Conservation (phyloP, 1,140 invertebrate genomes). For the Neodiprion lecontei region DNA sequence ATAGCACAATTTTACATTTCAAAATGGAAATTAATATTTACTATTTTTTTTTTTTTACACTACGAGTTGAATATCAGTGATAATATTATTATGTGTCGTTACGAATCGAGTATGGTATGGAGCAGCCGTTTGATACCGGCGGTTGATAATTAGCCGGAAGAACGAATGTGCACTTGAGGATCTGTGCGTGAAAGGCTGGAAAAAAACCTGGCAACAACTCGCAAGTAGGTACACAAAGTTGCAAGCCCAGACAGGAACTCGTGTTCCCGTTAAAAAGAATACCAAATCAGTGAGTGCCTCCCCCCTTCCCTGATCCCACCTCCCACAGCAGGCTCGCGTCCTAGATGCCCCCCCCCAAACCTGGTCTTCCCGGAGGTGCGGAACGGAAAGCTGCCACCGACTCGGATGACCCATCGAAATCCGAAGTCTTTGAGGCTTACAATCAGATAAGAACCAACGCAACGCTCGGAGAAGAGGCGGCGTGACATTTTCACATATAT, state of each 20-base stretch:
- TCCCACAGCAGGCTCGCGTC: background rate
- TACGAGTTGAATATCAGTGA: too few relatives aligned
- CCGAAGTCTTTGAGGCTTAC: background rate
- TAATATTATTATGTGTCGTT: too few relatives aligned
- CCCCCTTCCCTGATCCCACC: background rate
- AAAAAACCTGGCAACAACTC: background rate
- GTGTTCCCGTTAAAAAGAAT: constrained; percentile 7
- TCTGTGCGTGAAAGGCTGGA: background rate
- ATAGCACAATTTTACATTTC: too few relatives aligned
- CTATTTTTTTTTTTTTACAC: too few relatives aligned
- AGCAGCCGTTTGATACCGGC: too few relatives aligned
- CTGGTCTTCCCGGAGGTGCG: background rate
- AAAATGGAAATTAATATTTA: too few relatives aligned
- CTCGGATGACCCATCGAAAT: constrained; percentile 2
- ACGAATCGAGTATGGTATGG: too few relatives aligned
- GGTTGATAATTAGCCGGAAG: background rate
- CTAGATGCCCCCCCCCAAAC: background rate
- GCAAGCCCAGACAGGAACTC: background rate
- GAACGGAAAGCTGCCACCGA: background rate
- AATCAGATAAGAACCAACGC: background rate
- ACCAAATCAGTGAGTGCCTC: background rate
- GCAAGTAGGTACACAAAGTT: background rate
- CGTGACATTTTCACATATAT: too few relatives aligned
- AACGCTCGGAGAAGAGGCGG: too few relatives aligned
- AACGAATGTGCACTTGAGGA: background rate